These are phyloP conservation scores for Alcis repandata DNA, from an alignment of 2,888 invertebrate species.

Conservation along the genomic window DNA sequence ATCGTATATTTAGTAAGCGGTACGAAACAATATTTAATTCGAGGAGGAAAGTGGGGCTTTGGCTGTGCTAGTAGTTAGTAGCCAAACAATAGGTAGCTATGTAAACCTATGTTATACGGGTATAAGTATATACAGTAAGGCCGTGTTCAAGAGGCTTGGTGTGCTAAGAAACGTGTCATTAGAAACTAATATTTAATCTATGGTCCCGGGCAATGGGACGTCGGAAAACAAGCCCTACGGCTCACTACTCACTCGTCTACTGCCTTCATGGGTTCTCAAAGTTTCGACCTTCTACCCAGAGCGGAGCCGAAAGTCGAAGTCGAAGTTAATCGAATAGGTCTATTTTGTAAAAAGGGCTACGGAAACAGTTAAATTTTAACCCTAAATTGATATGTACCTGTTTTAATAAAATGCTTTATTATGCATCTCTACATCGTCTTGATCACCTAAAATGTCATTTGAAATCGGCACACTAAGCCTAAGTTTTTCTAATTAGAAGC, in stretches of 20 bases:
- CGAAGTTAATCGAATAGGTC: no score
- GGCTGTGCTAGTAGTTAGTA: conserved; percentile 38
- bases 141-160: conserved; percentile 58
- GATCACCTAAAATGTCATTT: no score
- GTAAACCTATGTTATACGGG: conserved; percentile 70
- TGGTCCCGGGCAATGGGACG: conserved; percentile 59
- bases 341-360: no score
- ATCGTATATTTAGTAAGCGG: conserved; percentile 32
- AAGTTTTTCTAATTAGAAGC: neutral
- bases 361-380: no score
- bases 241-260: conserved; percentile 50
- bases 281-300: conserved; percentile 36
- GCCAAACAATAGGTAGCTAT: conserved; percentile 70
- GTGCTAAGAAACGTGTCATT: conserved; percentile 59
- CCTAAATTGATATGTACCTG: no score
- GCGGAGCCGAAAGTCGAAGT: neutral
- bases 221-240: conserved; percentile 55
- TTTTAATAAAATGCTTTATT: no score
- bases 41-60: conserved; percentile 33
- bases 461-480: no score
- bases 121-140: conserved; percentile 57
- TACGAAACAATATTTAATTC: conserved; percentile 35
- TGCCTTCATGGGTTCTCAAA: conserved; percentile 57
- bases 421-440: no score
- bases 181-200: conserved; percentile 6